Evolutionary conservation across 2,797 vertebrate genomes (phyloP).

Genomic region (Pogoniulus pusillus): DNA sequence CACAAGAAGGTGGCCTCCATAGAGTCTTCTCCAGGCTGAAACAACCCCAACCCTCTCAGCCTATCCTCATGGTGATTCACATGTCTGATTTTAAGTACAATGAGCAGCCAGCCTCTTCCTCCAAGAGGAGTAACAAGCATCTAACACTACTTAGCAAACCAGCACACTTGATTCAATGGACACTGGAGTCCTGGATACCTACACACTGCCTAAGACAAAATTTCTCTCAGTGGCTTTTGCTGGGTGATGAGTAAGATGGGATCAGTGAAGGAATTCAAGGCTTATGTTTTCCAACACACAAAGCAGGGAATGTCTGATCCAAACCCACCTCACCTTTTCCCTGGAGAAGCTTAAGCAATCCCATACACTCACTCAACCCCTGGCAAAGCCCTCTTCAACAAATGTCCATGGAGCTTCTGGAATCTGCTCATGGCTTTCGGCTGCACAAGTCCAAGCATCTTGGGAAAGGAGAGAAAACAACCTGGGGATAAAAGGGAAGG

Average conservation of each 20-base stretch:
- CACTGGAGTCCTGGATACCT: background rate
- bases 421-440: background rate
- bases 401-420: accelerated
- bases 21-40: background rate
- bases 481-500: background rate
- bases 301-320: background rate
- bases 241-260: background rate
- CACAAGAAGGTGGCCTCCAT: background rate
- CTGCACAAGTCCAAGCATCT: background rate
- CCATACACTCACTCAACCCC: background rate
- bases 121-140: background rate
- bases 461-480: background rate
- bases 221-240: background rate
- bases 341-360: background rate
- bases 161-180: accelerated
- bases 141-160: background rate
- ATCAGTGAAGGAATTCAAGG: background rate
- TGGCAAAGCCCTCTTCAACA: background rate
- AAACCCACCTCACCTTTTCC: background rate
- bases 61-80: background rate
- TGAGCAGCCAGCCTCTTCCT: background rate
- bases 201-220: background rate
- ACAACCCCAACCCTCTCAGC: background rate
- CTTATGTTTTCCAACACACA: background rate
- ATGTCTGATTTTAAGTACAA: too few relatives aligned